These are phyloP conservation scores for Pterocles burchelli DNA, from an alignment of 2,113 vertebrate species.

Conservation along the genomic window DNA sequence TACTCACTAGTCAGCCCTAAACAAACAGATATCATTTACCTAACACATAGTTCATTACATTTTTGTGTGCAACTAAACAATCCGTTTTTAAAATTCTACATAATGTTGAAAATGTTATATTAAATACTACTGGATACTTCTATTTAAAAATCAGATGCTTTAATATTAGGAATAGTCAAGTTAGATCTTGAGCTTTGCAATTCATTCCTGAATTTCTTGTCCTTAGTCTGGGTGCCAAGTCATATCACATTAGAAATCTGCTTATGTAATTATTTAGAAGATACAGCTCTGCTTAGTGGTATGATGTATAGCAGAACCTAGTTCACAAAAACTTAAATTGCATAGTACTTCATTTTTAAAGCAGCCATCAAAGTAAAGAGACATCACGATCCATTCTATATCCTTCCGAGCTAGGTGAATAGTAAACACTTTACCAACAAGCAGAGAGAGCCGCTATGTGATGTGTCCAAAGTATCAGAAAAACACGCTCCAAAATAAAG, in stretches of 20 bases:
- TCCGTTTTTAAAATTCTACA: not conserved
- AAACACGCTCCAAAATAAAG: not conserved
- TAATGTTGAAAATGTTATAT: not conserved
- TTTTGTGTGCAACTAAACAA: not conserved
- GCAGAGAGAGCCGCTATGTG: not conserved
- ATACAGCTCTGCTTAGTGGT: not conserved
- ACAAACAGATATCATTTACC: not conserved
- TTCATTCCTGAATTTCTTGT: not conserved
- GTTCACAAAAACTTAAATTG: not conserved
- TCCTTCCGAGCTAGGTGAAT: not conserved
- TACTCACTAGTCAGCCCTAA: not conserved
- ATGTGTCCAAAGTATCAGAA: not conserved
- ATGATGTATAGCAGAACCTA: not conserved
- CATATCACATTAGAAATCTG: not conserved
- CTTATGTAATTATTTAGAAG: not conserved
- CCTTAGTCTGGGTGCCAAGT: not conserved
- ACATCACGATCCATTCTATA: not conserved
- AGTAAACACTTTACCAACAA: not conserved
- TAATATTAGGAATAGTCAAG: not conserved
- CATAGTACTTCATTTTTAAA: not conserved
- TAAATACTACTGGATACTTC: not conserved
- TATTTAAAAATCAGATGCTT: not conserved
- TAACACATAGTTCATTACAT: not conserved
- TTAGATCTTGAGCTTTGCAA: not conserved
- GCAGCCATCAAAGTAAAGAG: not conserved